Percentiles rank a stretch among this genome's conserved stretches.
Conservation (phyloP, 2,888 invertebrate species). For the Pseudoips prasinana region DNA sequence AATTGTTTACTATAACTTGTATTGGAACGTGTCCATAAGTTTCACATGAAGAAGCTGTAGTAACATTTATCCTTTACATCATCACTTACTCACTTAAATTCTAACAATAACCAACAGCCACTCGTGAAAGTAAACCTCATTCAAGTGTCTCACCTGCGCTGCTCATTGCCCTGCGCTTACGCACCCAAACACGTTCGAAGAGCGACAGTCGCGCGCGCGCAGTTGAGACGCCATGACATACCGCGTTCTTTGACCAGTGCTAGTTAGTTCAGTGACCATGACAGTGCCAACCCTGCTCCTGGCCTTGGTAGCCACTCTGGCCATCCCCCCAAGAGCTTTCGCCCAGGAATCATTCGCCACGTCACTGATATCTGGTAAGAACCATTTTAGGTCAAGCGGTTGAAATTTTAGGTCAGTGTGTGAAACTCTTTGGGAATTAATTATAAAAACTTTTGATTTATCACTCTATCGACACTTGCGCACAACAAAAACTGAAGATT, state of each 20-base stretch:
- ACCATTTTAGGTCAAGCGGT: constrained; percentile 1
- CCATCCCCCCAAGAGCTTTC: constrained; percentile 40
- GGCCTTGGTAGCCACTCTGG: constrained; percentile 44
- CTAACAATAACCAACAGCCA: too few relatives aligned
- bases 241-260: constrained; percentile 34
- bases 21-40: too few relatives aligned
- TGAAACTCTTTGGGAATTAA: constrained; percentile 1
- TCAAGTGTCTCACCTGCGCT: constrained; percentile 15
- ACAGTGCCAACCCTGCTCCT: constrained; percentile 43
- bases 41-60: too few relatives aligned
- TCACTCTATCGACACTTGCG: too few relatives aligned
- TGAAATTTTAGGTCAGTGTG: constrained; percentile 19
- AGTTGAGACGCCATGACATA: constrained; percentile 56
- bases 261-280: constrained; percentile 50
- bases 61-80: too few relatives aligned
- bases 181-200: constrained; percentile 56
- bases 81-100: too few relatives aligned
- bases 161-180: constrained; percentile 30
- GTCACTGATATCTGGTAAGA: constrained; percentile 90
- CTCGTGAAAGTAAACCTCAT: neutral
- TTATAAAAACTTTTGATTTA: too few relatives aligned
- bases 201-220: constrained; percentile 52
- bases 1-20: too few relatives aligned
- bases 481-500: too few relatives aligned
- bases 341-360: constrained; percentile 90